Evolutionary conservation across 2,888 invertebrate species (phyloP).

Genomic region (Trichopria drosophilae): DNA sequence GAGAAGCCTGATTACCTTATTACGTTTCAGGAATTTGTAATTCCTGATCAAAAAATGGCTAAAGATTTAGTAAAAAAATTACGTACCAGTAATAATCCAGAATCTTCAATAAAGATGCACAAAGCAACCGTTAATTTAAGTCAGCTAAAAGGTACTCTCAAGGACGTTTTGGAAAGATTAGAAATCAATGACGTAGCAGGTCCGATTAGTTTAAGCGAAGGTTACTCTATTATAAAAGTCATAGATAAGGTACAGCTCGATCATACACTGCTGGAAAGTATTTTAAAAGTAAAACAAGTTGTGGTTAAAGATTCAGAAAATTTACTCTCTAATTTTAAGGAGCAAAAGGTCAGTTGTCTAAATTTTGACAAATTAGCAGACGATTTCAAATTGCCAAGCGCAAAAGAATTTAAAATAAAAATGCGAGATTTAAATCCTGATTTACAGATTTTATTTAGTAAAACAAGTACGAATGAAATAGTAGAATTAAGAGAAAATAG

Average conservation of each 20-base stretch:
- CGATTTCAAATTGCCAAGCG: constrained; percentile 22
- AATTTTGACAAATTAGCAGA: constrained; percentile 27
- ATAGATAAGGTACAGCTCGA: constrained; percentile 26
- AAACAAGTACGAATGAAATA: constrained; percentile 26
- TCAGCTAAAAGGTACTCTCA: constrained; percentile 22
- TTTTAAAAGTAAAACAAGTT: constrained; percentile 28
- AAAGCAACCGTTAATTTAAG: constrained; percentile 29
- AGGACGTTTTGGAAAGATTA: constrained; percentile 24
- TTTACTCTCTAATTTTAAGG: constrained; percentile 24
- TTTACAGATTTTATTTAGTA: constrained; percentile 28
- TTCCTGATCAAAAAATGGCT: constrained; percentile 28
- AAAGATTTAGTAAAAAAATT: constrained; percentile 28
- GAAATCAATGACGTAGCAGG: constrained; percentile 25
- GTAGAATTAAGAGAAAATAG: constrained; percentile 26
- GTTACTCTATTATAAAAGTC: constrained; percentile 25
- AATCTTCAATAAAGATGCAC: constrained; percentile 28
- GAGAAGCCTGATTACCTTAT: constrained; percentile 28
- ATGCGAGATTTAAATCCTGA: constrained; percentile 27
- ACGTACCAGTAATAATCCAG: constrained; percentile 27
- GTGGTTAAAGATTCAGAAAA: constrained; percentile 28
- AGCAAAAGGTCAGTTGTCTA: constrained; percentile 24
- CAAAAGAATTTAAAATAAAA: constrained; percentile 25
- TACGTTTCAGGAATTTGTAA: constrained; percentile 27
- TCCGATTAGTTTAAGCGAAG: constrained; percentile 26
- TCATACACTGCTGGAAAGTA: constrained; percentile 27